Evolutionary conservation across 2,888 invertebrate genomes (phyloP), one percentile per base, ranked within the genome.

Genomic region (Tenthredo mesomela): DNA sequence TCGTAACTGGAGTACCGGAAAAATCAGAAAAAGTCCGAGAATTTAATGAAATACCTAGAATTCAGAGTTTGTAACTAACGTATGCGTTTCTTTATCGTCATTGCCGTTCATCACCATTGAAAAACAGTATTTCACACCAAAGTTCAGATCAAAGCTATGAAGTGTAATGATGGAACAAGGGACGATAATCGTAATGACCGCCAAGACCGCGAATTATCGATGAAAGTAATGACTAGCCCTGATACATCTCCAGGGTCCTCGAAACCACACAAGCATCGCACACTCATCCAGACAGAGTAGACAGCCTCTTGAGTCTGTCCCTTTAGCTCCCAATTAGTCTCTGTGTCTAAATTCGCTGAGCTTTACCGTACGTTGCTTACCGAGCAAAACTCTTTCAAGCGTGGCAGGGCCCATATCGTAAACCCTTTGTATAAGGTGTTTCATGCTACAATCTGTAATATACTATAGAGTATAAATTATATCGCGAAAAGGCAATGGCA

Each of bases 321-420:
- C 70, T 73, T 73, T 73, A 12, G 73, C 73, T 73, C 43, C 77
- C 77, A 77, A 77, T 77, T 77, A 77, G 77, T 54, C 77, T 50
- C 54, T 21, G 47, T 77, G 77, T 77, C 47, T 54, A 77, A 77
- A 54, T 77, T 77, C 50, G 77, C 77, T 77, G 77, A 77, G 47
- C 50, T 33, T 54, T 15, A 10, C 33, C 18, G 71, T 29, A 15
- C n/a, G 77, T 77, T 77, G 77, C 77, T 77, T 77, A 77, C 54
- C 54, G 33, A 50, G 77, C 77, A 77, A 77, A 77, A 77, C 33
- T 77, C 77, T 77, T 77, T 77, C 77, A 54, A 77, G 77, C 33
- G 77, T 3, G 2, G 5, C 33, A 54, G 33, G 10, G 33, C 77
- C 47, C 25, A 75, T 47, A 47, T 33, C 50, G 54, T 54, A 1